Conservation (phyloP, 2,888 invertebrate species). For the Cyaniris semiargus region DNA sequence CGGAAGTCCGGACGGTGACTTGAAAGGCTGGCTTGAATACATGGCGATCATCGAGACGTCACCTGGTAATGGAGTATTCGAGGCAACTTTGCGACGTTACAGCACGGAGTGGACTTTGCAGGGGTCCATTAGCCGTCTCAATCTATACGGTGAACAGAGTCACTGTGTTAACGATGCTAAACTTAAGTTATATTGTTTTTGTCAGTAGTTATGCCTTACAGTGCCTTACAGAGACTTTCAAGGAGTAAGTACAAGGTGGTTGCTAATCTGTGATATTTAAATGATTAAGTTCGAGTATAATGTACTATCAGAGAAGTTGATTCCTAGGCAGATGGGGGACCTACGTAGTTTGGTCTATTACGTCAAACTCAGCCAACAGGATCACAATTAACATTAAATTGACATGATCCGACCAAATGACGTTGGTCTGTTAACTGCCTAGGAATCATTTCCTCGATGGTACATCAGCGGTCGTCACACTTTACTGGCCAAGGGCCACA, state of each 20-base stretch:
- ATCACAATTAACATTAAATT: too few relatives aligned
- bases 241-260: not conserved
- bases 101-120: constrained; percentile 64
- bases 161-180: constrained; percentile 84
- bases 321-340: too few relatives aligned
- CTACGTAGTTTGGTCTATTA: too few relatives aligned
- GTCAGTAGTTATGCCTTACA: constrained; percentile 48
- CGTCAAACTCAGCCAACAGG: too few relatives aligned
- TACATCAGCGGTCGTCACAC: too few relatives aligned
- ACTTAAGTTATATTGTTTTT: constrained; percentile 87
- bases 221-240: not conserved
- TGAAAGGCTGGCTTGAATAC: constrained; percentile 71
- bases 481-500: too few relatives aligned
- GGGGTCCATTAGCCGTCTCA: constrained; percentile 87
- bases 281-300: not conserved
- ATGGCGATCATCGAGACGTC: constrained; percentile 79
- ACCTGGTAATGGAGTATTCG: constrained; percentile 86
- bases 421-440: too few relatives aligned
- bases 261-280: not conserved
- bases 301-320: too few relatives aligned
- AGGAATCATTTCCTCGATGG: too few relatives aligned
- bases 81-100: constrained; percentile 82
- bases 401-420: too few relatives aligned
- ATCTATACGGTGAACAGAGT: constrained; percentile 87
- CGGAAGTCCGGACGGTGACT: constrained; percentile 57